Percentiles rank a stretch among this genome's conserved stretches.
Conservation (phyloP, 2,888 invertebrate genomes). For the Thera obeliscata region DNA sequence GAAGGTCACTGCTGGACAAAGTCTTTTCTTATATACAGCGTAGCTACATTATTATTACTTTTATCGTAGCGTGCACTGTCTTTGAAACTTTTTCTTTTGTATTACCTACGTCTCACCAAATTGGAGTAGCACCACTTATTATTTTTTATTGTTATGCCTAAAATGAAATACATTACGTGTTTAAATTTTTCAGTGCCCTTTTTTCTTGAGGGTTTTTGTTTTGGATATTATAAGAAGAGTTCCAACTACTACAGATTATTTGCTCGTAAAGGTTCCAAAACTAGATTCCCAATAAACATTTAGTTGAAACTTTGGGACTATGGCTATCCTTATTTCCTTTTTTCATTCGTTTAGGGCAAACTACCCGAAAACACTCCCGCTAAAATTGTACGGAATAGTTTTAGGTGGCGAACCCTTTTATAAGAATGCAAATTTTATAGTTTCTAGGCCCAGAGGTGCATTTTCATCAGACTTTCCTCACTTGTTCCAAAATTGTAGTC, state of each 20-base stretch:
- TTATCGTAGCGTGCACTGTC: too few species aligned
- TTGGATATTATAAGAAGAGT: neutral
- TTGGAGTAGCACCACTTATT: too few species aligned
- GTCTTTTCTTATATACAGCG: too few species aligned
- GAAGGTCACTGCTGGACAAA: too few species aligned
- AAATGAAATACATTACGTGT: too few species aligned
- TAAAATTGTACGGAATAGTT: conserved; percentile 50
- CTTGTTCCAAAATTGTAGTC: conserved; percentile 44
- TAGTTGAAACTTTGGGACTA: conserved; percentile 33
- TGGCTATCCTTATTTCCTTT: conserved; percentile 31
- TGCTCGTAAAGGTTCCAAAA: conserved; percentile 23
- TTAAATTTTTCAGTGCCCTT: too few species aligned
- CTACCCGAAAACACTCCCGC: conserved; percentile 35
- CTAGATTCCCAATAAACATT: conserved; percentile 34
- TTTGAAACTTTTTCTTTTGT: too few species aligned
- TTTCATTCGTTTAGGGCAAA: conserved; percentile 41
- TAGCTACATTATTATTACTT: too few species aligned
- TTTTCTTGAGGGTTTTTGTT: neutral
- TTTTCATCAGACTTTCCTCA: conserved; percentile 49
- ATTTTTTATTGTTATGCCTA: too few species aligned
- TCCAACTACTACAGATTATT: conserved; percentile 12
- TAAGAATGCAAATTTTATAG: conserved; percentile 68
- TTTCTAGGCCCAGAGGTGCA: conserved; percentile 59
- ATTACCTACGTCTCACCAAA: too few species aligned
- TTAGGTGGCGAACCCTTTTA: conserved; percentile 56